Base-by-base conservation (phyloP, 2,888 invertebrate species). In the Leptinotarsa tumamoca region DNA sequence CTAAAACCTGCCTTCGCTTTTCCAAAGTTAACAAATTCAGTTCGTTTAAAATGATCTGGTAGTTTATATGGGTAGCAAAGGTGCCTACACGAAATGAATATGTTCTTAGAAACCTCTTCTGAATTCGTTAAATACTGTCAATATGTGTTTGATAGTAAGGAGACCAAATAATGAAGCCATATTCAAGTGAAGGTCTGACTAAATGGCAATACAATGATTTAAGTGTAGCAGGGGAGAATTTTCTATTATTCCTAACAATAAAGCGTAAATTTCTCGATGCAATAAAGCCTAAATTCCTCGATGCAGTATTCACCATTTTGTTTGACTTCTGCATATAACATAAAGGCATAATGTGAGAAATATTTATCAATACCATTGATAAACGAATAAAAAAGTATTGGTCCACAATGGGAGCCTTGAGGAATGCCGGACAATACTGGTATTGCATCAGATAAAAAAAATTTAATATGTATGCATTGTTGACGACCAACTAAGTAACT, bases 21-120 rank as follows among this genome's bases (percentile, higher is more conserved):
- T 67, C 67, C 67, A 67, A 67, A 67, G 67, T 43, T 67, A 33
- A 67, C 49, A 67, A 67, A 67, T 67, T 49, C 4, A 67, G 14
- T 49, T 49, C 43, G 49, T 17, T 4, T 17, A 67, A 67, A 67
- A n/a, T 67, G 66, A 7, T 23, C 66, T 66, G 15, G 66, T 51
- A 14, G 51, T 51, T 51, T 17, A 51, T 51, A 51, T 54, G n/a
- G 5, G 54, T n/a, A 54, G 18, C 54, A 54, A 54, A 54, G 18
- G 18, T 54, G 18, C 3, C 54, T 3, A 7, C 15, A 54, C 54
- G 54, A 54, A 54, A 18, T 54, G 18, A 54, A n/a, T 54, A 18
- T 54, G 4, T 54, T 51, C 51, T 51, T 15, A 51, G 51, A 51
- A 51, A 51, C 51, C 51, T 15, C 7, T n/a, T 54, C 54, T 54